phyloP scores from a whole-genome alignment of 2,888 invertebrate genomes.

The Scelioninae gen. 1 region DNA sequence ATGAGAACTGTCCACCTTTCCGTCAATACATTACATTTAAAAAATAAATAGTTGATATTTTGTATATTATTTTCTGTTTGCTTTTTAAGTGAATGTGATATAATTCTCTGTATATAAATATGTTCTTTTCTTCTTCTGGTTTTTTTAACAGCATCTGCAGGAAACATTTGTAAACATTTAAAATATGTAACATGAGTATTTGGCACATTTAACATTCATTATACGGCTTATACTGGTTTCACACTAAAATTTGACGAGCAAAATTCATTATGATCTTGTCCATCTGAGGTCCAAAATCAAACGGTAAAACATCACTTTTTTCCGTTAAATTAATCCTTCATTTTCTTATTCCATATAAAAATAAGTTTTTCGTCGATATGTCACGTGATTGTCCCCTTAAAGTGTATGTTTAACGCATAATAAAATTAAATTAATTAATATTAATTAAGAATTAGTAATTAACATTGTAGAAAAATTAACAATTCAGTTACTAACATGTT shows the following conservation, averaged over 20 bases:
- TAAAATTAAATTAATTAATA: not conserved
- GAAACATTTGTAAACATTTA: conserved; percentile 78
- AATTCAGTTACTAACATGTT: too few relatives aligned
- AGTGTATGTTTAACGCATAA: not conserved
- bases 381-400: conserved; percentile 53
- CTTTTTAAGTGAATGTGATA: conserved; percentile 66
- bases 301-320: not conserved
- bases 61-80: conserved; percentile 12
- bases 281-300: conserved; percentile 8
- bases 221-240: conserved; percentile 59
- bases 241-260: conserved; percentile 46
- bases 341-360: conserved; percentile 11
- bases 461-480: conserved; percentile 20
- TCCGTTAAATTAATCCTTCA: not conserved
- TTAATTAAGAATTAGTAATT: conserved; percentile 1
- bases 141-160: conserved; percentile 48
- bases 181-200: conserved; percentile 82
- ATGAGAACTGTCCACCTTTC: not conserved
- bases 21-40: conserved; percentile 5
- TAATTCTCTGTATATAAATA: conserved; percentile 76
- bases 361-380: conserved; percentile 57
- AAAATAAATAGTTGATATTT: conserved; percentile 19
- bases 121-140: conserved; percentile 43
- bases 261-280: conserved; percentile 65
- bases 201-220: conserved; percentile 82